Evolutionary conservation across 2,888 invertebrate species (phyloP).

Genomic region (Stenoptilia bipunctidactyla): DNA sequence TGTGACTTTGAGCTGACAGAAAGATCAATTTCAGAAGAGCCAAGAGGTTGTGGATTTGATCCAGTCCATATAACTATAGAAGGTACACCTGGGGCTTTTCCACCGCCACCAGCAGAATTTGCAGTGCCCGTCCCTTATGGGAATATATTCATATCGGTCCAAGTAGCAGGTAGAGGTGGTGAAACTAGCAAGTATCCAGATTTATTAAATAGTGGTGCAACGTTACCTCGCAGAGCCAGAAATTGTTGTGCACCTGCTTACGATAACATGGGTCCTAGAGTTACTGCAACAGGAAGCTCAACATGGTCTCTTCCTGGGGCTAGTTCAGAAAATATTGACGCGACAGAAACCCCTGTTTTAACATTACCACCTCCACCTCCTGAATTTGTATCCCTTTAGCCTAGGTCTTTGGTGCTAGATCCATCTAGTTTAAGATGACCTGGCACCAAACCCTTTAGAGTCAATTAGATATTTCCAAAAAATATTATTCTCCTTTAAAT

Average conservation of each 20-base stretch:
- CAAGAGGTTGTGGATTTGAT: conserved; percentile 63
- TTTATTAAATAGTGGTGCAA: conserved; percentile 68
- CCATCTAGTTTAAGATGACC: conserved; percentile 60
- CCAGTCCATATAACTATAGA: conserved; percentile 76
- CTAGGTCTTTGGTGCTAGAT: conserved; percentile 61
- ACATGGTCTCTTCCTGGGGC: conserved; percentile 84
- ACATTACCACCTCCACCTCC: conserved; percentile 71
- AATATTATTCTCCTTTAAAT: conserved; percentile 39
- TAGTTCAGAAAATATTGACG: conserved; percentile 41
- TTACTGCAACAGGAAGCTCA: conserved; percentile 88
- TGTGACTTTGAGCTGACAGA: conserved; percentile 65
- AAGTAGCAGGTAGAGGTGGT: conserved; percentile 71
- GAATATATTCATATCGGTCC: conserved; percentile 89
- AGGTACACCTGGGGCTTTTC: conserved; percentile 60
- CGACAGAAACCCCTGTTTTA: conserved; percentile 52
- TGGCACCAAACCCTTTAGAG: conserved; percentile 47
- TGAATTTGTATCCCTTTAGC: conserved; percentile 64
- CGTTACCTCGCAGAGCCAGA: conserved; percentile 60
- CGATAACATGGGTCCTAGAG: conserved; percentile 92
- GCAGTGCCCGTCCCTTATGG: conserved; percentile 72
- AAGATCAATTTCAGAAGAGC: conserved; percentile 39
- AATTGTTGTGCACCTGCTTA: conserved; percentile 77
- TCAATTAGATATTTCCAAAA: conserved; percentile 63
- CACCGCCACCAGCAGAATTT: conserved; percentile 66
- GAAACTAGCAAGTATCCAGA: conserved; percentile 78